Conservation (phyloP, 2,113 vertebrate species). For the Aramus guarauna region DNA sequence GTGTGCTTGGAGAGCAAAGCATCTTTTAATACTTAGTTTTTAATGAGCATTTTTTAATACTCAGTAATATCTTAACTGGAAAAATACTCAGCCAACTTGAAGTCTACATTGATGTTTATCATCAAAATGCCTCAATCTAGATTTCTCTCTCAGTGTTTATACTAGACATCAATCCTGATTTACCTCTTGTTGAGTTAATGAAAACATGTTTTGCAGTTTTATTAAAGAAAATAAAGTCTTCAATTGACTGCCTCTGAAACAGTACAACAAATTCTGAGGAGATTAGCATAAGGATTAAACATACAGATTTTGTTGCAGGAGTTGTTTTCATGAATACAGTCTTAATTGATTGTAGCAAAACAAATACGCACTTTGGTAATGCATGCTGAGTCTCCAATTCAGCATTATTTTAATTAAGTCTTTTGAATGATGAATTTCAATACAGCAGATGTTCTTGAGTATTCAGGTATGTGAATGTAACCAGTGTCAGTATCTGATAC, state of each 20-base stretch:
- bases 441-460: slow-evolving; percentile 62
- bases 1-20: neutral
- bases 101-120: slow-evolving; percentile 1
- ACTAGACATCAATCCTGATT: slow-evolving; percentile 45
- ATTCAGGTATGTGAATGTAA: slow-evolving; percentile 66
- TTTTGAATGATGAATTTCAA: slow-evolving; percentile 47
- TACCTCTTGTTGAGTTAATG: slow-evolving; percentile 52
- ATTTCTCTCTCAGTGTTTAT: slow-evolving; percentile 11
- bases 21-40: neutral
- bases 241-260: slow-evolving; percentile 35
- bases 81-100: neutral
- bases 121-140: neutral
- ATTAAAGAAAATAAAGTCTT: slow-evolving; percentile 53
- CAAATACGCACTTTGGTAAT: slow-evolving; percentile 54
- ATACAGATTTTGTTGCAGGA: slow-evolving; percentile 66
- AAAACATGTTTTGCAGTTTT: slow-evolving; percentile 33
- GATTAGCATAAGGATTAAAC: slow-evolving; percentile 60
- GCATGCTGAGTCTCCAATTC: slow-evolving; percentile 39
- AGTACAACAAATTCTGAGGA: slow-evolving; percentile 34
- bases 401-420: slow-evolving; percentile 67
- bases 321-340: slow-evolving; percentile 65
- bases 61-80: slow-evolving; percentile 17
- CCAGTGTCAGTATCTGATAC: slow-evolving; percentile 12
- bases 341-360: slow-evolving; percentile 69
- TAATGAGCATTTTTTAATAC: slow-evolving; percentile 24